phyloP scores from a whole-genome alignment of 2,888 invertebrate species.

The Morpho helenor region DNA sequence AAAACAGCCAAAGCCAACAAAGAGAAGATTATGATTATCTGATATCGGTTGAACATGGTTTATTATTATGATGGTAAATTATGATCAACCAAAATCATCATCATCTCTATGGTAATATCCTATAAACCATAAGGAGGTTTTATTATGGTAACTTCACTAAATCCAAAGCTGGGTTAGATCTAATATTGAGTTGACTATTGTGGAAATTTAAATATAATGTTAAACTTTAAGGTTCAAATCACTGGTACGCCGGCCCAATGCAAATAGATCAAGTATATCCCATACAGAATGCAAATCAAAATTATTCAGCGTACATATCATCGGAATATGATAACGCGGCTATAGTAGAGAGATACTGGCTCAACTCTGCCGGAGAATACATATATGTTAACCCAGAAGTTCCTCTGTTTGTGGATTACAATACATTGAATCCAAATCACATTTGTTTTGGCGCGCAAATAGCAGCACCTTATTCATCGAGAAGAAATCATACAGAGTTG shows the following conservation, averaged over 20 bases:
- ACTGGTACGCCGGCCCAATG: conserved; percentile 86
- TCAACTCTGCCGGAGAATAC: conserved; percentile 84
- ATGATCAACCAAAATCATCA: too few relatives aligned
- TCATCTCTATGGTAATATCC: too few relatives aligned
- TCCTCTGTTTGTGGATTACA: conserved; percentile 86
- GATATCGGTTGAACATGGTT: too few relatives aligned
- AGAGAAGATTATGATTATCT: too few relatives aligned
- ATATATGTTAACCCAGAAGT: conserved; percentile 81
- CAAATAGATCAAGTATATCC: conserved; percentile 80
- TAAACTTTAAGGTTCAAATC: conserved; percentile 48
- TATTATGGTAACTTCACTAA: too few relatives aligned
- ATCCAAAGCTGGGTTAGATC: too few relatives aligned
- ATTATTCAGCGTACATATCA: conserved; percentile 76
- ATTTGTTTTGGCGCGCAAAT: conserved; percentile 79
- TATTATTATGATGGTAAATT: too few relatives aligned
- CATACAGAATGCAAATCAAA: conserved; percentile 70
- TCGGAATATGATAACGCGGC: conserved; percentile 76
- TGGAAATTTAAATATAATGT: neutral
- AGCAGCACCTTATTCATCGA: conserved; percentile 75
- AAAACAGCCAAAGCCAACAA: too few relatives aligned
- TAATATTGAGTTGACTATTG: neutral
- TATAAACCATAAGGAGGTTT: too few relatives aligned
- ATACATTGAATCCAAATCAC: conserved; percentile 69
- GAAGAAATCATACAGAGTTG: conserved; percentile 55
- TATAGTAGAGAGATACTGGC: conserved; percentile 84